Base-by-base conservation (phyloP, 1,140 invertebrate species). In the Phthorimaea operculella region DNA sequence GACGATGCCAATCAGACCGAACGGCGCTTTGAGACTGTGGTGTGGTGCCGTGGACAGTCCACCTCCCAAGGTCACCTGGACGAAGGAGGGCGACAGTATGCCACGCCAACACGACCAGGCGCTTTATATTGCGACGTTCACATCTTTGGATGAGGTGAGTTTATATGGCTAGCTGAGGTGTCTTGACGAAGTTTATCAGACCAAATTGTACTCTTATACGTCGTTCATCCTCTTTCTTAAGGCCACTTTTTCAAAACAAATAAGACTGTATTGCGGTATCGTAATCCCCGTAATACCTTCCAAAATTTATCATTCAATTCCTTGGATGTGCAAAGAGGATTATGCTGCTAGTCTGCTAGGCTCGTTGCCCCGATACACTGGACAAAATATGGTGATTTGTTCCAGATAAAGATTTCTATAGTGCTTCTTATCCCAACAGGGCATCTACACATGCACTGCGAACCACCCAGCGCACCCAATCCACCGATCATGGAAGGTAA, bases 11-110 rank as follows among this genome's bases (percentile, higher is more conserved):
- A 74, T 83, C 8, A 55, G 57, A 8, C 66, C 74, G 0, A 68
- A 67, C 48, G 68, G 63, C 1, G 55, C 63, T 0, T 54, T 84
- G 1, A 59, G 74, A 0, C 64, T 92, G 42, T 90, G 91, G 70
- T 93, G 92, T 68, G 89, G 88, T 1, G 90, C 77, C 0, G 86
- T 87, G 8, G 90, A 90, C 1, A 86, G 86, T 54, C 91, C 91
- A 0, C 80, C 87, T 0, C 90, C 91, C 0, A 68, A 63, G 4
- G 84, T 91, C 4, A 81, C 77, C 0, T 92, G 91, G 91, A 83
- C 70, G 0, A 88, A 87, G 56, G 68, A 87, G 1, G 87, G 87
- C 10, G 58, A 60, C 5, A 58, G 57, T 6, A 48, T 75, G n/a
- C 48, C 61, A 8, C 60, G 54, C 9, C 56, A 58, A 12, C 65